Evolutionary conservation across 2,888 invertebrate species (phyloP).

Genomic region (Metacarcinus magister): DNA sequence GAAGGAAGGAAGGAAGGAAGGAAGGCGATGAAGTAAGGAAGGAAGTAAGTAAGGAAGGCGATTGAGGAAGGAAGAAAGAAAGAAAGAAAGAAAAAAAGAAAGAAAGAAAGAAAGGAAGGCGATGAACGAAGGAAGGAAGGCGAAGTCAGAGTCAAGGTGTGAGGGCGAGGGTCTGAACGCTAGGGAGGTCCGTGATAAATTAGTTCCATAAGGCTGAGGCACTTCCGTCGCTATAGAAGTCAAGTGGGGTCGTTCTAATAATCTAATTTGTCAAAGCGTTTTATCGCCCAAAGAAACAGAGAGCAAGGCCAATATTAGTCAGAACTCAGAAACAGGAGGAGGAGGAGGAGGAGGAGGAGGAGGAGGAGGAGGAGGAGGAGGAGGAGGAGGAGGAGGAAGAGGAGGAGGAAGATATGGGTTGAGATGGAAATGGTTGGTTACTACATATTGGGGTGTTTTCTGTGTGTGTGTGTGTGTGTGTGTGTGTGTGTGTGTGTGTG

Average conservation of each 20-base stretch:
- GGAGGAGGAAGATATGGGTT: too few relatives aligned
- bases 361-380: neutral
- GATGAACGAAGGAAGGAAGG: neutral
- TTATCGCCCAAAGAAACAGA: conserved; percentile 82
- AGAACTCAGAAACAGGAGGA: neutral
- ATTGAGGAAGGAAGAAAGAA: neutral
- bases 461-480: neutral
- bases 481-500: too few relatives aligned
- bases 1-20: neutral
- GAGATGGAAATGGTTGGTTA: neutral
- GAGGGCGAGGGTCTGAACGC: conserved; percentile 4
- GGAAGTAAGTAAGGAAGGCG: neutral
- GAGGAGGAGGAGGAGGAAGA: neutral
- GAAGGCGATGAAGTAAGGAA: neutral
- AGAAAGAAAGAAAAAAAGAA: neutral
- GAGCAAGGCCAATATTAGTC: conserved; percentile 78
- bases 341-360: conserved; percentile 44
- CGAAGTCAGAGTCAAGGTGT: conserved; percentile 55
- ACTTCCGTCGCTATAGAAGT: conserved; percentile 81
- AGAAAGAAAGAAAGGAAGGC: neutral
- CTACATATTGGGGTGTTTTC: neutral
- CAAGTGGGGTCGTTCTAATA: conserved; percentile 82
- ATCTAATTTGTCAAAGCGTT: conserved; percentile 83
- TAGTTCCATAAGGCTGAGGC: conserved; percentile 78
- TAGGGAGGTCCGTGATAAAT: conserved; percentile 77